Evolutionary conservation across 2,888 invertebrate species (phyloP), one percentile per base, ranked within the genome.

Genomic region (Agrotis segetum): DNA sequence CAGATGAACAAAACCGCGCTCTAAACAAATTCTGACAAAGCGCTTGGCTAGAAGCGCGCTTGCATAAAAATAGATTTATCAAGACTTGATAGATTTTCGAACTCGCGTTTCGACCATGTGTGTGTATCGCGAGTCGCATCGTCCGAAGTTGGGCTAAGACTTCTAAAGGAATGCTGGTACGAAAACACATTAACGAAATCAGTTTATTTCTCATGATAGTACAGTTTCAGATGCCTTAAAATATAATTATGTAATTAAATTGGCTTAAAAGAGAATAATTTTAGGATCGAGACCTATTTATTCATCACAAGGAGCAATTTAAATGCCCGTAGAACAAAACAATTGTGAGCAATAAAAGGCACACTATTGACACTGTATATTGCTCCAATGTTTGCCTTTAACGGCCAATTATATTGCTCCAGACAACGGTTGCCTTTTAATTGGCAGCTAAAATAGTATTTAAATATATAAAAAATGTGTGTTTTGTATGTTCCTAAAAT

Each of bases 401-500:
- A 40, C 17, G 24, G 24, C 46, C 55, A 69, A 47, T 50, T 2
- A 16, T 50, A 47, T 34, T 61, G 19, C 46, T 2, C 19, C 19
- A 6, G n/a, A n/a, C 49, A 49, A 21, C 24, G 19, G 9, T 60
- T 52, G 50, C 49, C 58, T 53, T 75, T 47, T 24, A 66, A 6
- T 19, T 34, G 29, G 46, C 16, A 77, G 21, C 50, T 46, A 44
- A 49, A 52, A 49, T 61, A 11, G 46, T 34, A 21, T 29, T 46
- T n/a, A n/a, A 56, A 34, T 34, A 56, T 14, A 69, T 9, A n/a
- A 46, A 13, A 46, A 58, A 58, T n/a, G 13, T 67, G 47, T 63
- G 59, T 78, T 40, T 79, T 72, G 67, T 62, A 82, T 59, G 82
- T 72, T 79, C 82, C 82, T 71, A 64, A 50, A 62, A 71, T 68